Conservation (phyloP, 2,797 vertebrate species). For the Pangasius krempfi region DNA sequence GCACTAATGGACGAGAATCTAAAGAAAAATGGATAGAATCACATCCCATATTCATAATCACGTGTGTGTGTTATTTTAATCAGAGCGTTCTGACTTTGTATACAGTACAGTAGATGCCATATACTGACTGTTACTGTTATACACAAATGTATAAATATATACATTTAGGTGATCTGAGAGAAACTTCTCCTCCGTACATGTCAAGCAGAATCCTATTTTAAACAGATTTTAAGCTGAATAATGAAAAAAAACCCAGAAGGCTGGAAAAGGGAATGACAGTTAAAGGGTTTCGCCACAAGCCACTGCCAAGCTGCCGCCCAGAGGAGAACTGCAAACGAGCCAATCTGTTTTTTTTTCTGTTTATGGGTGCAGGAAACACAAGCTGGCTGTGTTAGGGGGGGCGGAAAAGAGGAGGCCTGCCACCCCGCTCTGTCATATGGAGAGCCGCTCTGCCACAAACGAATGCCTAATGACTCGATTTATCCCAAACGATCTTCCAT, state of each 20-base stretch:
- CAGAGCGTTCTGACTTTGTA: neutral
- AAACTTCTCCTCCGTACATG: neutral
- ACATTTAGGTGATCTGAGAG: neutral
- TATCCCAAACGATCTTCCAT: constrained; percentile 84
- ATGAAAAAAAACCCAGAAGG: constrained; percentile 24
- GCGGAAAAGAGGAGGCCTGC: constrained; percentile 71
- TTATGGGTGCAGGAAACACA: constrained; percentile 91
- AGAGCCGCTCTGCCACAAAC: constrained; percentile 90
- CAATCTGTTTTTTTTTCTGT: constrained; percentile 89
- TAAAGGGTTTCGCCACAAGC: constrained; percentile 65
- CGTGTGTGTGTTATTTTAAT: neutral
- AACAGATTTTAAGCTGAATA: constrained; percentile 31
- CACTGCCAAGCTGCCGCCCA: constrained; percentile 85
- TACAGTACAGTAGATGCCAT: neutral
- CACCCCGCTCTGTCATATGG: constrained; percentile 87
- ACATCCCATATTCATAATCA: neutral
- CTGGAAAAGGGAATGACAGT: constrained; percentile 51
- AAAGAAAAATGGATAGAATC: neutral
- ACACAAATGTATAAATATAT: neutral
- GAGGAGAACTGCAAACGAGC: constrained; percentile 90
- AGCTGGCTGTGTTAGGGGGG: constrained; percentile 73
- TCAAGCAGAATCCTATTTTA: neutral
- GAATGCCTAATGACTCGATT: constrained; percentile 98
- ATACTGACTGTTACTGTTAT: neutral
- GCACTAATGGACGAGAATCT: neutral